Conservation (phyloP, 2,113 vertebrate species). For the Boulengeromyrus knoepffleri region DNA sequence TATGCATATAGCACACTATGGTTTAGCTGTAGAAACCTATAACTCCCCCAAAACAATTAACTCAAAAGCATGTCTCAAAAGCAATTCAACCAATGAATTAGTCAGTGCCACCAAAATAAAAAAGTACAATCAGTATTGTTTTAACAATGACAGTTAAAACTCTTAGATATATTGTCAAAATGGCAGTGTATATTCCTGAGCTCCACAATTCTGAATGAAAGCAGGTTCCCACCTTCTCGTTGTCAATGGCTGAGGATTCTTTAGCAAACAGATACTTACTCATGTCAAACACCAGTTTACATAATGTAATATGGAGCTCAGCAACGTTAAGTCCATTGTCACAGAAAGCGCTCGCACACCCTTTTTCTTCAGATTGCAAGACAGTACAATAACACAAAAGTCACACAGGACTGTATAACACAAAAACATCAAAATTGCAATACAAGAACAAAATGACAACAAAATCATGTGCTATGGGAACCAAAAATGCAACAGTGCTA, state of each 20-base stretch:
- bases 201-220: not conserved
- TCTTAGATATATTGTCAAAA: not conserved
- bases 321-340: not conserved
- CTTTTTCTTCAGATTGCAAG: not conserved
- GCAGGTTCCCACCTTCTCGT: not conserved
- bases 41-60: not conserved
- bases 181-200: not conserved
- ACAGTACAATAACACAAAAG: not conserved
- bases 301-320: too few relatives aligned
- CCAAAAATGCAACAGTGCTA: not conserved
- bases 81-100: not conserved
- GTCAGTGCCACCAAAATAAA: not conserved
- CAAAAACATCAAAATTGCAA: not conserved
- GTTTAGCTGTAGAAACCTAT: not conserved
- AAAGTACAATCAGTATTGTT: not conserved
- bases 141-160: not conserved
- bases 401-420: not conserved
- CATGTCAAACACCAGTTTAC: not conserved
- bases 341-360: not conserved
- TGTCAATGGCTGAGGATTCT: not conserved
- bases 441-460: not conserved
- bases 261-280: not conserved
- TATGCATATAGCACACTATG: not conserved
- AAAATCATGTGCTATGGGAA: not conserved
- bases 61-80: not conserved